These are phyloP conservation scores for Marmota monax DNA, from an alignment of 2,113 vertebrate genomes.

Conservation along the genomic window DNA sequence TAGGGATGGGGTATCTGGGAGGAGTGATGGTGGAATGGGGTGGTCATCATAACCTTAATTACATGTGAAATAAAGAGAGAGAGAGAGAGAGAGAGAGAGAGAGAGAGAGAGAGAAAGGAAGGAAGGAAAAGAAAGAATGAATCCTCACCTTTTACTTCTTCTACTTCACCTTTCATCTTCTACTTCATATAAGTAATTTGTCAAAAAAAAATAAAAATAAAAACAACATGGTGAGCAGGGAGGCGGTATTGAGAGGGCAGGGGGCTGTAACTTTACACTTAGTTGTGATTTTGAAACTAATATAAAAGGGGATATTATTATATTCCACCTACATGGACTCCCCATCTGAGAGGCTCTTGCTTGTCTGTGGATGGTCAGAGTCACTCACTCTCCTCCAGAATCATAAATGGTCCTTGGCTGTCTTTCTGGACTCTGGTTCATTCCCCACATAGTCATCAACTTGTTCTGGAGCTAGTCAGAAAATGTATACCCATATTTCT, in stretches of 20 bases:
- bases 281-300: neutral
- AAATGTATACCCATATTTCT: constrained; percentile 13
- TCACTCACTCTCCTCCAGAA: neutral
- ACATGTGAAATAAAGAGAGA: too few relatives aligned
- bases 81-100: too few relatives aligned
- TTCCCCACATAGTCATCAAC: neutral
- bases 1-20: too few relatives aligned
- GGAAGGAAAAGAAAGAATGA: too few relatives aligned
- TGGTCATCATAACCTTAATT: too few relatives aligned
- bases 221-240: accelerated
- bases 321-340: neutral
- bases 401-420: neutral
- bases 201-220: too few relatives aligned
- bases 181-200: neutral
- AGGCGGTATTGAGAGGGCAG: neutral
- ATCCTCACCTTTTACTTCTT: too few relatives aligned
- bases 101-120: too few relatives aligned
- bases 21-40: too few relatives aligned
- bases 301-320: neutral
- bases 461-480: neutral
- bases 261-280: neutral
- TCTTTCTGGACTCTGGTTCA: neutral
- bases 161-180: neutral
- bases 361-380: neutral
- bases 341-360: neutral